A percentile compares a stretch with the other conserved stretches of the same genome.
Conservation (phyloP, 2,797 vertebrate genomes). For the Masticophis lateralis region DNA sequence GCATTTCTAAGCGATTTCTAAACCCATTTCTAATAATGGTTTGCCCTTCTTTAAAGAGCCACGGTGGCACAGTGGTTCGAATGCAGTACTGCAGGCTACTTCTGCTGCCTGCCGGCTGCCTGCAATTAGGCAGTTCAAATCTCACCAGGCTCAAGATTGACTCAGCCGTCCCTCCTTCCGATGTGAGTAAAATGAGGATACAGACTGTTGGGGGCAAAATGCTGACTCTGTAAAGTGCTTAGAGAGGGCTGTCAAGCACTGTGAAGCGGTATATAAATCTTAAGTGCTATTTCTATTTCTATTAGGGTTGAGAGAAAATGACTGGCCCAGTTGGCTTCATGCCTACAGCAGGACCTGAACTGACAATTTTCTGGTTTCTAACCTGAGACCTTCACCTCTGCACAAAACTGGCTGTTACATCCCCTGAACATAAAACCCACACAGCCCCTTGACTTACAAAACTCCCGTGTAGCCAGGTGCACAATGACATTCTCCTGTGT, state of each 20-base stretch:
- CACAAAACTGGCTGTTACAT: not conserved
- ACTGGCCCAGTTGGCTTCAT: not conserved
- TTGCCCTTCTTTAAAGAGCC: not conserved
- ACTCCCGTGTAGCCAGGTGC: conserved; percentile 91
- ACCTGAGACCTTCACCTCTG: not conserved
- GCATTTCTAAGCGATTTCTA: not conserved
- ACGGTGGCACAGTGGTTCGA: no score
- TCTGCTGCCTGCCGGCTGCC: no score
- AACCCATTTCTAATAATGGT: not conserved
- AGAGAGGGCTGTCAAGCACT: no score
- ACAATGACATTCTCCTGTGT: conserved; percentile 94
- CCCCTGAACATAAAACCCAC: not conserved
- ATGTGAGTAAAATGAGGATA: accelerated
- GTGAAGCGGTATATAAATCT: no score
- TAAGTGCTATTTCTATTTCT: no score
- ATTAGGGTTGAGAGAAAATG: not conserved
- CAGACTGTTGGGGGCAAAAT: no score
- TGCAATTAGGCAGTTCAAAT: no score
- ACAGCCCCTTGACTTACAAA: conserved; percentile 81
- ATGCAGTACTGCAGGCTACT: no score
- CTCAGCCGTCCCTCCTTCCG: no score
- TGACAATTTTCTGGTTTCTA: not conserved
- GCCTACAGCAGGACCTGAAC: not conserved
- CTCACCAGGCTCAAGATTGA: no score
- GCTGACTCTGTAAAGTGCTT: no score